Base-by-base conservation (phyloP, 1,140 invertebrate genomes). In the Brachionus koreanus region DNA sequence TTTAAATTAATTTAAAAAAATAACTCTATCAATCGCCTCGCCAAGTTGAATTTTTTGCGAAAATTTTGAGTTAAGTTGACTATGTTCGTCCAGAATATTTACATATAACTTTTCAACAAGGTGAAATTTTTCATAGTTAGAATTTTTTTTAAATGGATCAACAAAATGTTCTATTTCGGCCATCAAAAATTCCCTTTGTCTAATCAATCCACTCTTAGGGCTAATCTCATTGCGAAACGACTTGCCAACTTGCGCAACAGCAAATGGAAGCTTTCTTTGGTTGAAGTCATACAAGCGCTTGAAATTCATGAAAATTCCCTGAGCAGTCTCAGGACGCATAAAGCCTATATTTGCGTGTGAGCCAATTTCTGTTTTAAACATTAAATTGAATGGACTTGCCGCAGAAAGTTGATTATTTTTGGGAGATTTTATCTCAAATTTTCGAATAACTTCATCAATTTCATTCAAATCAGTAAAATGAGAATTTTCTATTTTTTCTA, bases 151-250 rank as follows among this genome's bases (percentile, higher is more conserved):
- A 0, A 84, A 87, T 0, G 97, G 94, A 89, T 99, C 96, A 89
- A 97, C 97, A 88, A 99, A 99, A 90, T 99, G 96, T 88, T 99
- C 98, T 84, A 99, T 99, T 90, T 99, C 98, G 67, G 97, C 98
- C 96, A 99, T 98, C 0, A 96, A 98, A 86, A 99, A 99, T 87
- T 99, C 98, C 86, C 91, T 88, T 1, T 98, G 96, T 86, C 97
- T 91, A 23, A 99, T 93, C 10, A 99, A 90, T 0, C 97, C 97
- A 85, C 96, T 97, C 69, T 97, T 90, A 13, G 98, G 98, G 0
- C 97, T 99, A 83, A 99, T 99, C 91, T 99, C 98, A 91, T 99
- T 99, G 84, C 98, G 91, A 87, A 99, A 99, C 0, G 97, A 93
- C 86, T 97, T 96, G 25, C 97, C 95, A 83, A 98, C 96, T 89